Conservation (phyloP, 2,888 invertebrate species). For the Pherbina coryleti region DNA sequence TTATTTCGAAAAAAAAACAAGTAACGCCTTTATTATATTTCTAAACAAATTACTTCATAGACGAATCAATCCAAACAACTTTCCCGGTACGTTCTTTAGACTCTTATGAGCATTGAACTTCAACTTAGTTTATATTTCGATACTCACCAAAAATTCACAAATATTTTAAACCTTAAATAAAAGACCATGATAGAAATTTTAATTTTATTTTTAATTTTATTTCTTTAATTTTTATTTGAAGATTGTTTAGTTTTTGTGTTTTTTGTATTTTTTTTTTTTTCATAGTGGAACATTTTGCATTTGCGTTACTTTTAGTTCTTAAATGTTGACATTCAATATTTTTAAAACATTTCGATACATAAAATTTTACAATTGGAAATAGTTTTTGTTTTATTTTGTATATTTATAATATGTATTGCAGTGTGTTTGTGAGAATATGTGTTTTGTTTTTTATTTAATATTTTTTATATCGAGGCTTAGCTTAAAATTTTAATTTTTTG, state of each 20-base stretch:
- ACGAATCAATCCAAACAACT: too few relatives aligned
- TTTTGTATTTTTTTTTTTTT: constrained; percentile 43
- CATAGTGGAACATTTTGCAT: constrained; percentile 53
- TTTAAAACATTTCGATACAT: constrained; percentile 15
- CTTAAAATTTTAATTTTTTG: neutral
- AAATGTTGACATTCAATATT: constrained; percentile 24
- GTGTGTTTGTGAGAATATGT: constrained; percentile 41
- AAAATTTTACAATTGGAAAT: constrained; percentile 32
- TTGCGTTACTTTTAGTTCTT: constrained; percentile 54
- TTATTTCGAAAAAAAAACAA: too few relatives aligned
- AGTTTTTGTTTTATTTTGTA: constrained; percentile 47
- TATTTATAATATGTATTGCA: constrained; percentile 63
- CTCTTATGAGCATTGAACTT: too few relatives aligned
- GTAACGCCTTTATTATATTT: too few relatives aligned
- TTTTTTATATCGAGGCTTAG: constrained; percentile 1
- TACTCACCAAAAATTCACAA: neutral
- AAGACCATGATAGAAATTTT: constrained; percentile 34
- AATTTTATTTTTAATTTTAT: constrained; percentile 31
- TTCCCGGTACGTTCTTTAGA: too few relatives aligned
- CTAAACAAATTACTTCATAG: too few relatives aligned
- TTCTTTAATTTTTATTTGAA: constrained; percentile 46
- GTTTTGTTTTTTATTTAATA: constrained; percentile 4
- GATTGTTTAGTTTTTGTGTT: constrained; percentile 33
- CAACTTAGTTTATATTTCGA: too few relatives aligned
- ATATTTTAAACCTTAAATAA: constrained; percentile 32